These are phyloP conservation scores for Lineus longissimus DNA, from an alignment of 1,140 invertebrate genomes.

Conservation along the genomic window DNA sequence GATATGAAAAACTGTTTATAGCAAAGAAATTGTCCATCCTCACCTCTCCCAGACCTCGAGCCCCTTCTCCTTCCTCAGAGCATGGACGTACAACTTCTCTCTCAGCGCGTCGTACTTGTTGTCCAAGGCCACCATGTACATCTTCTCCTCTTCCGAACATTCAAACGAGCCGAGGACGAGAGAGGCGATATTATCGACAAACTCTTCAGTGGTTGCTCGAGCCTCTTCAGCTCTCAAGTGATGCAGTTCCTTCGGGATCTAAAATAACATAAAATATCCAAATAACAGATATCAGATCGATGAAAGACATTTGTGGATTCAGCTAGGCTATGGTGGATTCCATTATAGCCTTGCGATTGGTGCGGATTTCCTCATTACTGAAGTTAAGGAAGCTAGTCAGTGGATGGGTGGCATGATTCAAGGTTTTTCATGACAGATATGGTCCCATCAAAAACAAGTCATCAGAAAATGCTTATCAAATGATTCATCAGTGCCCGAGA, in stretches of 20 bases:
- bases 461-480: too few relatives aligned
- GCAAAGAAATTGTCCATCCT: neutral
- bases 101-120: conserved; percentile 40
- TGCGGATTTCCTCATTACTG: too few relatives aligned
- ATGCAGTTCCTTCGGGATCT: conserved; percentile 25
- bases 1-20: too few relatives aligned
- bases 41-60: conserved; percentile 34
- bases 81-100: conserved; percentile 36
- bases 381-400: too few relatives aligned
- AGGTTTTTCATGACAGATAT: too few relatives aligned
- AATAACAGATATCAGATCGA: too few relatives aligned
- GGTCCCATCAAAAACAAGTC: too few relatives aligned
- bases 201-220: conserved; percentile 24
- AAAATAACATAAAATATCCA: conserved; percentile 10
- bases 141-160: conserved; percentile 31
- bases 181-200: conserved; percentile 36
- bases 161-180: conserved; percentile 30
- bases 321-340: neutral
- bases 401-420: too few relatives aligned
- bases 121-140: conserved; percentile 33
- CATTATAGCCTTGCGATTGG: too few relatives aligned
- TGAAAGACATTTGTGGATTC: too few relatives aligned
- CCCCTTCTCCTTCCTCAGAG: conserved; percentile 29
- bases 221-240: conserved; percentile 22
- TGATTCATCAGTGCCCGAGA: too few relatives aligned